phyloP scores from a whole-genome alignment of 1,140 invertebrate genomes.

The Macrotrachela quadricornifera region DNA sequence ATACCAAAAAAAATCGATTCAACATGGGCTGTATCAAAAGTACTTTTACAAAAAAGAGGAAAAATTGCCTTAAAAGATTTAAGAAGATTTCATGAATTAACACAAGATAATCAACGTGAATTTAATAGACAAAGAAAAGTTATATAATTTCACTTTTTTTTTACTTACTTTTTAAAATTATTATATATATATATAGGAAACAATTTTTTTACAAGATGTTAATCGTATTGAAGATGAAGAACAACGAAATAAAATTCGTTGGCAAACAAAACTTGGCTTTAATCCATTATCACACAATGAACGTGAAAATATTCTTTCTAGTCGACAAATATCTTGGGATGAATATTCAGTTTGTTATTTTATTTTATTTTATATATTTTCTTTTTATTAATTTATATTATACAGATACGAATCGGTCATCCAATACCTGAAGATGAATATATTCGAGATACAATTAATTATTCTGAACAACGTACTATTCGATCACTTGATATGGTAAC shows the following conservation, averaged over 20 bases:
- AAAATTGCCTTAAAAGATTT: slow-evolving; percentile 4
- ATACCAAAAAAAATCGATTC: slow-evolving; percentile 1
- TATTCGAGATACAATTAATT: not conserved
- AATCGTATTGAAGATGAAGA: slow-evolving; percentile 17
- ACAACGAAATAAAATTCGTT: slow-evolving; percentile 27
- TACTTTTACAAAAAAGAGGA: slow-evolving; percentile 6
- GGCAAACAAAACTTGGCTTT: slow-evolving; percentile 28
- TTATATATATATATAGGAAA: not conserved
- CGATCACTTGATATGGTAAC: not conserved
- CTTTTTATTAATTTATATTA: not conserved
- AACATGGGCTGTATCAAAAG: slow-evolving; percentile 6
- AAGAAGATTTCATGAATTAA: not conserved
- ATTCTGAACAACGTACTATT: slow-evolving; percentile 1
- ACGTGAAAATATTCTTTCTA: slow-evolving; percentile 14
- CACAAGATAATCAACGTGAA: not conserved
- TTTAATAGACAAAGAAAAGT: not conserved
- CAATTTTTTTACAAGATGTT: slow-evolving; percentile 5
- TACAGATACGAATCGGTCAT: slow-evolving; percentile 1
- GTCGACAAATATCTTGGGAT: slow-evolving; percentile 16
- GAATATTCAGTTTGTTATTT: slow-evolving; percentile 19
- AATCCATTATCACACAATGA: slow-evolving; percentile 17
- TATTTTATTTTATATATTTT: not conserved
- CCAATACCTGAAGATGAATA: slow-evolving; percentile 3
- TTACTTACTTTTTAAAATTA: not conserved
- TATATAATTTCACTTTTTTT: not conserved